phyloP scores from a whole-genome alignment of 1,140 invertebrate species.

The Zaprionus camerounensis region DNA sequence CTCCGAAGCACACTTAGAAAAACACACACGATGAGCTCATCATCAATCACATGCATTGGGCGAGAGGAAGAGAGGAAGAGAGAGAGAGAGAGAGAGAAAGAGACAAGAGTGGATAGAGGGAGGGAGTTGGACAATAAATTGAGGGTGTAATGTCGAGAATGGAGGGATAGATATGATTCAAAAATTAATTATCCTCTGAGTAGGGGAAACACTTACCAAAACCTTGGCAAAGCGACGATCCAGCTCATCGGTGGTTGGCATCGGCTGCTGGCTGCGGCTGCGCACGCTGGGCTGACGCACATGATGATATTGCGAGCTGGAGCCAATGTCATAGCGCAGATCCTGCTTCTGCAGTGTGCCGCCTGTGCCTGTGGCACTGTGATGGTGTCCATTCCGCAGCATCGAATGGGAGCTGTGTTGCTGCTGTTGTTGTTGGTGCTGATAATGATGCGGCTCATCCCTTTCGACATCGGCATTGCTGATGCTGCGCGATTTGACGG shows the following conservation, averaged over 20 bases:
- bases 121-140: not conserved
- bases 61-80: not conserved
- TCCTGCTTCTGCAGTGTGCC: slow-evolving; percentile 77
- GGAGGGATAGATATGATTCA: not conserved
- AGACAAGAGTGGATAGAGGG: not conserved
- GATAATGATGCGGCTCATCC: slow-evolving; percentile 23
- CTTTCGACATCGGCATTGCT: slow-evolving; percentile 68
- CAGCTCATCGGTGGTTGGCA: slow-evolving; percentile 94
- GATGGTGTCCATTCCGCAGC: slow-evolving; percentile 62
- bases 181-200: slow-evolving; percentile 9
- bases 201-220: slow-evolving; percentile 89
- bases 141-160: slow-evolving; percentile 14
- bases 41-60: slow-evolving; percentile 72
- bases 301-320: slow-evolving; percentile 82
- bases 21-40: slow-evolving; percentile 68
- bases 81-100: no score
- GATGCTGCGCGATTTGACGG: slow-evolving; percentile 75
- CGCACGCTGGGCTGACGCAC: slow-evolving; percentile 89
- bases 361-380: slow-evolving; percentile 25
- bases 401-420: slow-evolving; percentile 58
- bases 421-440: slow-evolving; percentile 24
- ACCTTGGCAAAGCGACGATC: slow-evolving; percentile 97
- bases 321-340: slow-evolving; percentile 79
- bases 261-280: slow-evolving; percentile 91
- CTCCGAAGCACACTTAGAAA: slow-evolving; percentile 37